Evolutionary conservation across 2,888 invertebrate genomes (phyloP).

Genomic region (Proisotoma minuta): DNA sequence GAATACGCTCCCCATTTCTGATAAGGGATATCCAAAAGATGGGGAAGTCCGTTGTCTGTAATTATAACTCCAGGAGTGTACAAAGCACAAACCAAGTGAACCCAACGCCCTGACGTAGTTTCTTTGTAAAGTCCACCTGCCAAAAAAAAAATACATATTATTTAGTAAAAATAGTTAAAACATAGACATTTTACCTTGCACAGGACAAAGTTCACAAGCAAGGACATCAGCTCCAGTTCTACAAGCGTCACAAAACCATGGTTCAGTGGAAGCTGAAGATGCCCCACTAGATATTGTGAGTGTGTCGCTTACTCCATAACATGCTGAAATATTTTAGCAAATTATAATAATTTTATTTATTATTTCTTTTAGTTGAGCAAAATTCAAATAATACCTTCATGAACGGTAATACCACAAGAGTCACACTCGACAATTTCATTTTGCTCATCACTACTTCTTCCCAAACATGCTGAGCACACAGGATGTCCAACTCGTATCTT

Average conservation of each 20-base stretch:
- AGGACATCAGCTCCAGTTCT: slow-evolving; percentile 83
- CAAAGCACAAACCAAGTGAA: slow-evolving; percentile 93
- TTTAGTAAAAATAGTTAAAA: slow-evolving; percentile 2
- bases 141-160: slow-evolving; percentile 43
- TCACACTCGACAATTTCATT: slow-evolving; percentile 98
- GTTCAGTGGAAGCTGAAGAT: slow-evolving; percentile 91
- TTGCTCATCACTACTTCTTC: slow-evolving; percentile 83
- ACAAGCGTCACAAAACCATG: slow-evolving; percentile 99
- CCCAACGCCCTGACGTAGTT: slow-evolving; percentile 97
- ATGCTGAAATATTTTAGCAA: slow-evolving; percentile 55
- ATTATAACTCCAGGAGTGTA: slow-evolving; percentile 97
- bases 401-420: slow-evolving; percentile 91
- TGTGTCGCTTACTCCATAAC: slow-evolving; percentile 89
- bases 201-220: slow-evolving; percentile 92
- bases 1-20: slow-evolving; percentile 90
- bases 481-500: slow-evolving; percentile 55
- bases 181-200: slow-evolving; percentile 58
- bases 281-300: slow-evolving; percentile 81
- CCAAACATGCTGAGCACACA: slow-evolving; percentile 88
- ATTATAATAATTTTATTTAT: slow-evolving; percentile 6
- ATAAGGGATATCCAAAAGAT: slow-evolving; percentile 96
- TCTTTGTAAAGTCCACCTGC: slow-evolving; percentile 86
- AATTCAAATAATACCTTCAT: slow-evolving; percentile 65
- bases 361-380: slow-evolving; percentile 1
- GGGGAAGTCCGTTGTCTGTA: slow-evolving; percentile 77